Evolutionary conservation across 2,888 invertebrate genomes (phyloP), one percentile per base, ranked within the genome.

Genomic region (Apomyelois bistriatella): DNA sequence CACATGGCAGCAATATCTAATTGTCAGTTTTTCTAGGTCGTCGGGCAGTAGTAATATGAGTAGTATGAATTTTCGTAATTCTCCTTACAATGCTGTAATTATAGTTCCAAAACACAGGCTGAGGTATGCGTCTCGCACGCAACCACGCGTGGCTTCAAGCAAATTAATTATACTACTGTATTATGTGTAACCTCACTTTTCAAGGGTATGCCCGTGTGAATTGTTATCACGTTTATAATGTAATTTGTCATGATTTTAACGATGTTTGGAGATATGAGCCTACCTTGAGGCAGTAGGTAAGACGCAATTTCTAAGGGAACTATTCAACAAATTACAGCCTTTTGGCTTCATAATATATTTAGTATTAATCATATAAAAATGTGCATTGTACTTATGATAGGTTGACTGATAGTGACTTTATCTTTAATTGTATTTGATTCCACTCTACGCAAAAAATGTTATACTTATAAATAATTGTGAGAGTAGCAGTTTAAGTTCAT

Each of bases 1-100:
- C 57, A 64, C 58, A 61, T 57, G 61, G 58, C 60, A 66, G 63
- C 59, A 63, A 72, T 60, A 65, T 62, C 53, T 59, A 67, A 66
- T 68, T 59, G 69, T 71, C 59, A 58, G 59, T 66, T 76, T 79
- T 81, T 81, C 72, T 81, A 79, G 78, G 79, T 65, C 79, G 61
- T 63, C 68, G 68, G 65, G 57, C 62, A 60, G 67, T 70, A 65
- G 62, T 60, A 56, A 52, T 50, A 56, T 54, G 60, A 60, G 69
- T 64, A 64, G 66, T 61, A 60, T 66, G 61, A 60, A 60, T 60
- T 85, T 83, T 67, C 78, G 76, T 72, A 82, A 83, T 71, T 66
- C 66, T 70, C 66, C 70, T 70, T 72, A 74, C 71, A 77, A 71
- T 74, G 66, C 69, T 59, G 72, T 79, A 78, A 85, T 85, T 82